These are phyloP conservation scores for Samia ricini DNA, from an alignment of 1,140 invertebrate species.

Conservation along the genomic window DNA sequence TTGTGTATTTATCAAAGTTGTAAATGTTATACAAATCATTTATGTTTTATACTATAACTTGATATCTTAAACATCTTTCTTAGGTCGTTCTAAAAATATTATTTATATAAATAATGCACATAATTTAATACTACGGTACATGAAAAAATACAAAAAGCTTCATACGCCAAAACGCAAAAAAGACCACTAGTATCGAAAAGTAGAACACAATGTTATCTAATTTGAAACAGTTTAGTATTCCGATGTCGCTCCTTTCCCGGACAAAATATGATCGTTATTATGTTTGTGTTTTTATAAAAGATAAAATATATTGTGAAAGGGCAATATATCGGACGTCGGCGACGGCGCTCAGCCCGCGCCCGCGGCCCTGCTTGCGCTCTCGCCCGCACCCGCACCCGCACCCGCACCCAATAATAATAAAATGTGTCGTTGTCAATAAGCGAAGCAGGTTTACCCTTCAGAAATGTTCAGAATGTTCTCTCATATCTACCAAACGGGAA, in stretches of 20 bases:
- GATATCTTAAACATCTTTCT: too few relatives aligned
- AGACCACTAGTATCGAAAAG: background rate
- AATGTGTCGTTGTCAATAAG: constrained; percentile 27
- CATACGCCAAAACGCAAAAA: too few relatives aligned
- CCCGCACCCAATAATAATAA: constrained; percentile 27
- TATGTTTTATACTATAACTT: too few relatives aligned
- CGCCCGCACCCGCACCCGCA: background rate
- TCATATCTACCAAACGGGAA: background rate
- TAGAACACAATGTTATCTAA: background rate
- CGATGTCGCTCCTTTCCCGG: background rate
- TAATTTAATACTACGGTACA: too few relatives aligned
- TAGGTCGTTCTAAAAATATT: too few relatives aligned
- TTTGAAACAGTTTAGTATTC: background rate
- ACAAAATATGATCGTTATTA: background rate
- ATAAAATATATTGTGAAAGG: constrained; percentile 2
- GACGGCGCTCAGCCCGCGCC: background rate
- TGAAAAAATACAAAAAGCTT: too few relatives aligned
- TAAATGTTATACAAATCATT: too few relatives aligned
- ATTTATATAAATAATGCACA: too few relatives aligned
- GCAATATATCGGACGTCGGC: constrained; percentile 6
- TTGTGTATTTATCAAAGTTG: too few relatives aligned
- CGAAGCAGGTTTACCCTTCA: background rate
- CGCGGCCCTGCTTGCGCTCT: background rate
- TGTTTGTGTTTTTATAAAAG: constrained; percentile 1
- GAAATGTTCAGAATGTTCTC: background rate